These are phyloP conservation scores for Stegodyphus mimosarum DNA, from an alignment of 1,140 invertebrate species.

Conservation along the genomic window DNA sequence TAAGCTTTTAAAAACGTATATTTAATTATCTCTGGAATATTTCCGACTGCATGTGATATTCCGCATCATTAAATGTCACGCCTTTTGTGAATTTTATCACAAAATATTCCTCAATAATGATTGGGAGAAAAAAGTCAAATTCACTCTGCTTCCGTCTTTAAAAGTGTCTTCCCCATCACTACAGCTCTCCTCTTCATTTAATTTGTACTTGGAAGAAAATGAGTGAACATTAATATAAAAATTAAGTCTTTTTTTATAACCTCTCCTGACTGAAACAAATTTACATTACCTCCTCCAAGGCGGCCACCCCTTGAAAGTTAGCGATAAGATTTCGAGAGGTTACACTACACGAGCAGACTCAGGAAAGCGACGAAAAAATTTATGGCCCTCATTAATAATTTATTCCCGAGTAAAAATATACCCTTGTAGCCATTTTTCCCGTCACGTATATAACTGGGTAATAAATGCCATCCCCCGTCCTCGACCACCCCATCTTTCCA, in stretches of 20 bases:
- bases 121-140: too few relatives aligned
- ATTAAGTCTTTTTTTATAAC: not conserved
- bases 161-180: too few relatives aligned
- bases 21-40: too few relatives aligned
- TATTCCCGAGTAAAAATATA: constrained; percentile 33
- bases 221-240: not conserved
- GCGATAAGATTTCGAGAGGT: not conserved
- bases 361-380: constrained; percentile 28
- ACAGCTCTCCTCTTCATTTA: too few relatives aligned
- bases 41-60: too few relatives aligned
- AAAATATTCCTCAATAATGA: too few relatives aligned
- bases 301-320: too few relatives aligned
- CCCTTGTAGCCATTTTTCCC: constrained; percentile 37
- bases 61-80: too few relatives aligned
- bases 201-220: not conserved
- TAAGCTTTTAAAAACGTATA: too few relatives aligned
- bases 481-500: not conserved
- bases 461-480: constrained; percentile 9
- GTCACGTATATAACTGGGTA: constrained; percentile 31
- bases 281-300: not conserved
- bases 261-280: not conserved
- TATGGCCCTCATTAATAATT: constrained; percentile 39
- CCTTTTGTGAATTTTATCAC: too few relatives aligned
- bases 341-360: not conserved
- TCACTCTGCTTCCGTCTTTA: too few relatives aligned